Evolutionary conservation across 2,113 vertebrate genomes (phyloP).

Genomic region (Oceanodroma tethys): DNA sequence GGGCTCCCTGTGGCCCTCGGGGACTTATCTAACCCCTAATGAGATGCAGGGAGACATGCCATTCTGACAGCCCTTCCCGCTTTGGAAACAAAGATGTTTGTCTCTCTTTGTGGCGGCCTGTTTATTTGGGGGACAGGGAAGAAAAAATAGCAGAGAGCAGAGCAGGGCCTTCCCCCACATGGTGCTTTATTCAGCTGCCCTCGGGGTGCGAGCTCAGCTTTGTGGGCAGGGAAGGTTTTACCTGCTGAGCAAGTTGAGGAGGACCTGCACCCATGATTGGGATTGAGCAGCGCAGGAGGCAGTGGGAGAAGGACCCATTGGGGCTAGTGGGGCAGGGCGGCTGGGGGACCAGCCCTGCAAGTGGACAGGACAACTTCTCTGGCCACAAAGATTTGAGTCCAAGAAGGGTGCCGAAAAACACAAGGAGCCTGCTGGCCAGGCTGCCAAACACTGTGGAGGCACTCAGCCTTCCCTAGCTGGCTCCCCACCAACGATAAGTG

Average conservation of each 20-base stretch:
- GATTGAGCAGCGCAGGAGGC: not conserved
- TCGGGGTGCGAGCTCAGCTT: not conserved
- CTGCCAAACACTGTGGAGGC: not conserved
- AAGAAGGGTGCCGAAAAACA: not conserved
- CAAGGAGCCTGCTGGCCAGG: not conserved
- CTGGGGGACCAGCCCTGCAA: not conserved
- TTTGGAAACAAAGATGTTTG: conserved; percentile 5
- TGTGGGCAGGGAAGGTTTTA: not conserved
- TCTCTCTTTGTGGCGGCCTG: not conserved
- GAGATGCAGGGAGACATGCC: not conserved
- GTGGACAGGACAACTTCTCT: not conserved
- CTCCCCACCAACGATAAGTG: not conserved
- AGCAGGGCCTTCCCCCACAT: not conserved
- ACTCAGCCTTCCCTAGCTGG: not conserved
- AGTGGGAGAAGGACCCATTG: not conserved
- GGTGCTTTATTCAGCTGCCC: not conserved
- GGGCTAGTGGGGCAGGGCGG: not conserved
- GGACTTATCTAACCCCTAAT: not conserved
- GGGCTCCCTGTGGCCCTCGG: not conserved
- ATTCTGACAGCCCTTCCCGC: not conserved
- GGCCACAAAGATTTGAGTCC: not conserved
- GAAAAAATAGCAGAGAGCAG: not conserved
- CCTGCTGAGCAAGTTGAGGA: not conserved
- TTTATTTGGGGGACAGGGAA: not conserved
- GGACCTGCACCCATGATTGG: not conserved